Conservation (phyloP, 2,888 invertebrate genomes). For the Mellilla xanthometata region DNA sequence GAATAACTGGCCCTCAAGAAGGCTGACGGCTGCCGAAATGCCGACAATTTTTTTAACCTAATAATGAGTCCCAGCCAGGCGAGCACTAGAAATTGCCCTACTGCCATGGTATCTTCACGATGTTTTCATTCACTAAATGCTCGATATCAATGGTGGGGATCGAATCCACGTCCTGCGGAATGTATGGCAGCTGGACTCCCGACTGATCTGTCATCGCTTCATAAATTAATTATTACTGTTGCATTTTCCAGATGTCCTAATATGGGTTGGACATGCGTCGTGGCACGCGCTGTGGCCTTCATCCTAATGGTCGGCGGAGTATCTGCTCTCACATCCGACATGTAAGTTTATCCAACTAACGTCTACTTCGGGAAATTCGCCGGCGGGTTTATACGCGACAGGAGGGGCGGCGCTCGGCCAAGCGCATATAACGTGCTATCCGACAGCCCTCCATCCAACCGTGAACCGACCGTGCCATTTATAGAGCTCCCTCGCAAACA, state of each 20-base stretch:
- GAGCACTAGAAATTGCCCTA: no score
- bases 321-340: slow-evolving; percentile 80
- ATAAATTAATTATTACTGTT: background rate
- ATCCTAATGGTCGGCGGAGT: slow-evolving; percentile 82
- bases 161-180: no score
- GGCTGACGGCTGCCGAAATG: no score
- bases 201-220: no score
- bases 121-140: no score
- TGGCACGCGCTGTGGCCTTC: slow-evolving; percentile 87
- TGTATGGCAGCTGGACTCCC: no score
- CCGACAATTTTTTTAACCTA: no score
- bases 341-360: slow-evolving; percentile 61
- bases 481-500: slow-evolving; percentile 44
- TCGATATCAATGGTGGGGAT: no score
- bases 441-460: slow-evolving; percentile 47
- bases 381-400: slow-evolving; percentile 10
- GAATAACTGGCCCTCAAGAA: no score
- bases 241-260: slow-evolving; percentile 91
- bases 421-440: slow-evolving; percentile 57
- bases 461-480: slow-evolving; percentile 57
- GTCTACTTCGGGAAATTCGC: background rate
- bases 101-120: no score
- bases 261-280: slow-evolving; percentile 95
- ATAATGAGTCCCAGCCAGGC: no score
- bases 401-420: slow-evolving; percentile 49